These are phyloP conservation scores for Marmota flaviventris DNA, from an alignment of 2,113 vertebrate species.

Conservation along the genomic window DNA sequence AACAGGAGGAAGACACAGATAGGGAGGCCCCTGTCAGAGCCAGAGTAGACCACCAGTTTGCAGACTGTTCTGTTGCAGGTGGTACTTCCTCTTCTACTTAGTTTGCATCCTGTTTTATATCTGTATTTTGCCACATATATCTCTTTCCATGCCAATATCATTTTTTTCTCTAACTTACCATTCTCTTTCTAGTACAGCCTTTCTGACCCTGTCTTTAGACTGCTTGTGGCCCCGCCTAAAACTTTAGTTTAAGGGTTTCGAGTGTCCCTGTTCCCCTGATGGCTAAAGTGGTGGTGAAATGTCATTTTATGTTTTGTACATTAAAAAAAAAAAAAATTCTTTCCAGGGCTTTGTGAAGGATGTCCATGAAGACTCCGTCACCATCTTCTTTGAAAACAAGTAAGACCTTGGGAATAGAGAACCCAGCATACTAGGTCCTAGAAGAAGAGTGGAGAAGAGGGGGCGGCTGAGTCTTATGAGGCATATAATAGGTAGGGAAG, in stretches of 20 bases:
- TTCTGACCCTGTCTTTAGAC: not conserved
- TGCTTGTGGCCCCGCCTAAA: not conserved
- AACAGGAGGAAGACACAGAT: conserved; percentile 10
- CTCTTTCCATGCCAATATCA: not conserved
- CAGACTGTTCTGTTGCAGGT: not conserved
- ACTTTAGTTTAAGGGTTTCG: not conserved
- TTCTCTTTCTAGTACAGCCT: not conserved
- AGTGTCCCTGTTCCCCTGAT: not conserved
- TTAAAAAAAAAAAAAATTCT: conserved; percentile 61
- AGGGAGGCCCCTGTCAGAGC: conserved; percentile 4
- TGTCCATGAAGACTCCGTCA: conserved; percentile 96
- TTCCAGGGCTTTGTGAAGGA: conserved; percentile 95
- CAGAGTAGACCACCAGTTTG: conserved; percentile 17
- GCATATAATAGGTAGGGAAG: conserved; percentile 28
- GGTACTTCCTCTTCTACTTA: not conserved
- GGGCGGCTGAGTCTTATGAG: conserved; percentile 44
- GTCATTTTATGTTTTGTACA: not conserved
- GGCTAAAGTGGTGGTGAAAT: conserved; percentile 40
- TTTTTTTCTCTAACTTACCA: conserved; percentile 47
- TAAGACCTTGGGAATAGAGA: conserved; percentile 87
- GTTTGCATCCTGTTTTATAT: conserved; percentile 23
- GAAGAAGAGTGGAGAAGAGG: conserved; percentile 47
- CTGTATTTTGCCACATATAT: conserved; percentile 46
- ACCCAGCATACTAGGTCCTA: conserved; percentile 66
- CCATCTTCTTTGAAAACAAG: conserved; percentile 97